These are phyloP conservation scores for Dipodomys stephensi DNA, from an alignment of 2,113 vertebrate species.

Conservation along the genomic window DNA sequence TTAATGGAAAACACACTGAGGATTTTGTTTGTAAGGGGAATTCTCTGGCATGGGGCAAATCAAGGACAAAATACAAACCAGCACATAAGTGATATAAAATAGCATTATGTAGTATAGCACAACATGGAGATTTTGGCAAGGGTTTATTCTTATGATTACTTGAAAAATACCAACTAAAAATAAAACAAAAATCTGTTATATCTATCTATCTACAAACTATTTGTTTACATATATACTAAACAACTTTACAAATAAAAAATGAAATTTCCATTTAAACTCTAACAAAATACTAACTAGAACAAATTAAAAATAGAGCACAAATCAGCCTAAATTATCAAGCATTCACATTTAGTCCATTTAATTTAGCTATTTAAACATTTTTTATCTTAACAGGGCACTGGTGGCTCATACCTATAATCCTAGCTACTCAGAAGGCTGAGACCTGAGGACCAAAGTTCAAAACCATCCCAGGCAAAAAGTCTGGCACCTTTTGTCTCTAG, in stretches of 20 bases:
- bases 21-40: slow-evolving; percentile 56
- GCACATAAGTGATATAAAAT: slow-evolving; percentile 38
- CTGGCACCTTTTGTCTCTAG: too few species aligned
- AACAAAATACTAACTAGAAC: background rate
- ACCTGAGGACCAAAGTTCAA: too few species aligned
- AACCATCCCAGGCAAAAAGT: too few species aligned
- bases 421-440: too few species aligned
- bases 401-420: too few species aligned
- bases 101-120: background rate
- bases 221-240: background rate
- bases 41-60: slow-evolving; percentile 19
- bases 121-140: slow-evolving; percentile 44
- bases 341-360: slow-evolving; percentile 36
- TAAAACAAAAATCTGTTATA: background rate
- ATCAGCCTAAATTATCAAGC: background rate
- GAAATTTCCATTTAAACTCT: slow-evolving; percentile 43
- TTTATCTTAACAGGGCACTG: too few species aligned
- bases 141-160: slow-evolving; percentile 33
- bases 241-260: slow-evolving; percentile 27
- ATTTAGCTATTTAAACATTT: slow-evolving; percentile 25
- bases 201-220: background rate
- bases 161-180: slow-evolving; percentile 37
- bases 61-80: slow-evolving; percentile 51
- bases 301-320: background rate
- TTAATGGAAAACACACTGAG: slow-evolving; percentile 75